These are phyloP conservation scores for Heliocidaris erythrogramma DNA, from an alignment of 35 echinoderm and acorn worm genomes.

Conservation along the genomic window DNA sequence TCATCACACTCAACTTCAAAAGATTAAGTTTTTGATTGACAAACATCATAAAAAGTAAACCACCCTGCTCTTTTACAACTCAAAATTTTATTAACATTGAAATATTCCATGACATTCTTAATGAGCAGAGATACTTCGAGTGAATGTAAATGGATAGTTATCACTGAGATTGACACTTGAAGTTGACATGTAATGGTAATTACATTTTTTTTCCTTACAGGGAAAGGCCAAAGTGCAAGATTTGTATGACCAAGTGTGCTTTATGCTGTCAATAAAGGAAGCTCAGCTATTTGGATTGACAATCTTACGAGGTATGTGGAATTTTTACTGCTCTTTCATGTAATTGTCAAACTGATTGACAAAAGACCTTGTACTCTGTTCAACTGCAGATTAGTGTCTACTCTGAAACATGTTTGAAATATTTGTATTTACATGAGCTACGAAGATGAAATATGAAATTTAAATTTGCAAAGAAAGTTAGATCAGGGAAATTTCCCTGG, in stretches of 20 bases:
- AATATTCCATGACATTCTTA: too few relatives aligned
- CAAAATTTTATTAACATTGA: too few relatives aligned
- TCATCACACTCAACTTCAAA: too few relatives aligned
- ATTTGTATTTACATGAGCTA: too few relatives aligned
- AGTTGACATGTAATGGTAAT: not conserved
- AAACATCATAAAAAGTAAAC: too few relatives aligned
- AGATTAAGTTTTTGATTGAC: too few relatives aligned
- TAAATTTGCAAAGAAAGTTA: too few relatives aligned
- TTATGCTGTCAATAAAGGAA: constrained; percentile 76
- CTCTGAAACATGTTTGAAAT: not conserved
- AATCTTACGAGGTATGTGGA: constrained; percentile 65
- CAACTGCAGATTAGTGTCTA: not conserved
- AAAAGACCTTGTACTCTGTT: not conserved
- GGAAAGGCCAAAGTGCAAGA: constrained; percentile 92
- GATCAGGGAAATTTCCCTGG: too few relatives aligned
- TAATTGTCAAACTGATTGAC: not conserved
- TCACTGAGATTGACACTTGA: not conserved
- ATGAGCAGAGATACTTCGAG: too few relatives aligned
- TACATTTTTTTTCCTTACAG: constrained; percentile 58
- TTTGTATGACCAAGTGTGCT: constrained; percentile 87
- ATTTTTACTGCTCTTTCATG: not conserved
- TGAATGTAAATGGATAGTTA: too few relatives aligned
- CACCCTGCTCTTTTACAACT: too few relatives aligned
- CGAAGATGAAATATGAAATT: too few relatives aligned
- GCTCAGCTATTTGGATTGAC: constrained; percentile 82